phyloP scores from a whole-genome alignment of 2,797 vertebrate species.

The Gymnoscopelus braueri region DNA sequence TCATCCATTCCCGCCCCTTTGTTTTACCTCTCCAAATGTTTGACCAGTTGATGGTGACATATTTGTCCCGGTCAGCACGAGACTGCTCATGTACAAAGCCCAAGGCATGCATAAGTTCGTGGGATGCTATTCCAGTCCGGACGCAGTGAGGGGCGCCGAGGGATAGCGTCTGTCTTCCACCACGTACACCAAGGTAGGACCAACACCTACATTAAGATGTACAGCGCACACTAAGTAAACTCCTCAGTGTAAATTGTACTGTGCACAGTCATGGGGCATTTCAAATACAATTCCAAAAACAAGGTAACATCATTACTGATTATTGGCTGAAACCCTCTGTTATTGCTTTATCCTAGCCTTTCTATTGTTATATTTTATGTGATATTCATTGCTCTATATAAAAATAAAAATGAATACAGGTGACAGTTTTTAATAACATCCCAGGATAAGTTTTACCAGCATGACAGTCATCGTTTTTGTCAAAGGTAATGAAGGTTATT shows the following conservation, averaged over 20 bases:
- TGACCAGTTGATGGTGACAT: slow-evolving; percentile 89
- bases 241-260: neutral
- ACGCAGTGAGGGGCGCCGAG: slow-evolving; percentile 84
- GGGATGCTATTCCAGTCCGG: slow-evolving; percentile 84
- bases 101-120: slow-evolving; percentile 89
- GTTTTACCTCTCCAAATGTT: slow-evolving; percentile 87
- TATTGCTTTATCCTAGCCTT: too few relatives aligned
- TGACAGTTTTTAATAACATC: neutral
- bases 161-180: slow-evolving; percentile 85
- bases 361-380: neutral
- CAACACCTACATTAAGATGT: slow-evolving; percentile 65
- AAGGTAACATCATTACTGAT: neutral
- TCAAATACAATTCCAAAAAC: neutral
- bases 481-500: neutral
- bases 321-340: neutral
- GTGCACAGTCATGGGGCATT: neutral
- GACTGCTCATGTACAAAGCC: slow-evolving; percentile 92
- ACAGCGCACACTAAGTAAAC: neutral
- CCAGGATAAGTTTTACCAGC: neutral
- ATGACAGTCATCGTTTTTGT: neutral
- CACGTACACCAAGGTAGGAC: slow-evolving; percentile 88
- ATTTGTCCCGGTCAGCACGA: slow-evolving; percentile 87
- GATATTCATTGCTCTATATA: neutral
- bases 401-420: too few relatives aligned
- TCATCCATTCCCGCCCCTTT: slow-evolving; percentile 8